Percentiles rank a stretch among this genome's conserved stretches.
Evolutionary conservation across 2,113 vertebrate species (phyloP).

Genomic region (Zonotrichia leucophrys): DNA sequence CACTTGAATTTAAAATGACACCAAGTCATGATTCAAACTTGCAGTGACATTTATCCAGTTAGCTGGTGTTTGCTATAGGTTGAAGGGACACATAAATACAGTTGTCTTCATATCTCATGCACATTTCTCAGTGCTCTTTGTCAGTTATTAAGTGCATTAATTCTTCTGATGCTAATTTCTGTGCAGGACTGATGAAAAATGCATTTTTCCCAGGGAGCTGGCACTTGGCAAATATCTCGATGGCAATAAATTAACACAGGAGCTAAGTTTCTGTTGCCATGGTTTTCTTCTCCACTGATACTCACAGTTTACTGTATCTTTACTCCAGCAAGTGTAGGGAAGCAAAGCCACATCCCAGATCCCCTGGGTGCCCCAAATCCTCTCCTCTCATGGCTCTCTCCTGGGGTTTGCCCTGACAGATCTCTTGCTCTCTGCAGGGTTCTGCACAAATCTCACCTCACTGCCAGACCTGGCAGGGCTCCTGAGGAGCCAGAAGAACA

Average conservation of each 20-base stretch:
- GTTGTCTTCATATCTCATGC: constrained; percentile 45
- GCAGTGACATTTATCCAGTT: constrained; percentile 58
- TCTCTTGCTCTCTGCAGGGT: background rate
- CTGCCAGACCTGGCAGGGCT: rapidly evolving
- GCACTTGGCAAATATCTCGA: constrained; percentile 26
- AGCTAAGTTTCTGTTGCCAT: constrained; percentile 54
- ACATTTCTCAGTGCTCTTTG: constrained; percentile 41
- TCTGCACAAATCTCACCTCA: background rate
- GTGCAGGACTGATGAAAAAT: constrained; percentile 61
- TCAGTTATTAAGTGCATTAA: constrained; percentile 66
- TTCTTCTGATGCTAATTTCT: constrained; percentile 70
- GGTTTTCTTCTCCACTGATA: constrained; percentile 25
- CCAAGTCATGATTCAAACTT: constrained; percentile 39
- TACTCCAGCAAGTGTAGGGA: background rate
- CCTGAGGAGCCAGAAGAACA: background rate
- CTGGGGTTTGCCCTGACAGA: background rate
- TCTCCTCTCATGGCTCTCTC: background rate
- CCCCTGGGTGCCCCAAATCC: background rate
- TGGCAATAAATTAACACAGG: constrained; percentile 15
- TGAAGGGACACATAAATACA: constrained; percentile 61
- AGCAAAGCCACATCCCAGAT: background rate
- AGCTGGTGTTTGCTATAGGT: constrained; percentile 51
- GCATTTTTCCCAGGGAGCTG: constrained; percentile 35
- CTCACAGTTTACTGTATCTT: background rate
- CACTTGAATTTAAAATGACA: constrained; percentile 56